These are phyloP conservation scores for Drosophila kepulauana DNA, from an alignment of 1,140 invertebrate species.

Conservation along the genomic window DNA sequence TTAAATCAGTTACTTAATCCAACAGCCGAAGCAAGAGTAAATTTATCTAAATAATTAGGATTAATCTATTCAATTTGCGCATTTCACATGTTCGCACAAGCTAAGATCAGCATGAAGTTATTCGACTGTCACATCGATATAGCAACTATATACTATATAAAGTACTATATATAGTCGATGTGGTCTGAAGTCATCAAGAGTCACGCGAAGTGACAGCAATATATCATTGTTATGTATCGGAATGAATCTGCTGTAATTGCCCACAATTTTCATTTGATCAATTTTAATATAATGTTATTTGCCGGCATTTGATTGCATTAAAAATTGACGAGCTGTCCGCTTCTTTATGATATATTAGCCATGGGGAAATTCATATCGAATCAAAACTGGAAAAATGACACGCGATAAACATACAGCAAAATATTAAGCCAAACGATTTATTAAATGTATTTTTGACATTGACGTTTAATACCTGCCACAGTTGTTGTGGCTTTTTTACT, in stretches of 20 bases:
- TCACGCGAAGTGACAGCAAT: slow-evolving; percentile 49
- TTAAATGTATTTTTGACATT: slow-evolving; percentile 49
- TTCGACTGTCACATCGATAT: neutral
- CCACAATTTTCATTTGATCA: slow-evolving; percentile 64
- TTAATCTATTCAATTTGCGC: slow-evolving; percentile 16
- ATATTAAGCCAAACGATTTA: slow-evolving; percentile 24
- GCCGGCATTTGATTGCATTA: slow-evolving; percentile 60
- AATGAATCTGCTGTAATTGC: slow-evolving; percentile 47
- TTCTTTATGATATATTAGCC: slow-evolving; percentile 41
- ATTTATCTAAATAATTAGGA: slow-evolving; percentile 11
- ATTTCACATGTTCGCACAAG: slow-evolving; percentile 4
- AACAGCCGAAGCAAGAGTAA: neutral
- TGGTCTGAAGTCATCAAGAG: neutral
- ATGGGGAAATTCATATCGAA: slow-evolving; percentile 41
- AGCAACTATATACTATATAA: neutral
- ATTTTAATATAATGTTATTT: slow-evolving; percentile 67
- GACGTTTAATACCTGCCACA: slow-evolving; percentile 38
- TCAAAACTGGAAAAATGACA: slow-evolving; percentile 47
- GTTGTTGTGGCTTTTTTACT: slow-evolving; percentile 20
- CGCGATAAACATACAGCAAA: slow-evolving; percentile 40
- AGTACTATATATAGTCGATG: too few species aligned
- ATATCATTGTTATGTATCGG: slow-evolving; percentile 22
- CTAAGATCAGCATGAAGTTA: neutral
- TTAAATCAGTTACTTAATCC: slow-evolving; percentile 5
- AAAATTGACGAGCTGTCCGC: slow-evolving; percentile 47